These are phyloP conservation scores for Hydrolagus colliei DNA, from an alignment of 2,797 vertebrate genomes.

Conservation along the genomic window DNA sequence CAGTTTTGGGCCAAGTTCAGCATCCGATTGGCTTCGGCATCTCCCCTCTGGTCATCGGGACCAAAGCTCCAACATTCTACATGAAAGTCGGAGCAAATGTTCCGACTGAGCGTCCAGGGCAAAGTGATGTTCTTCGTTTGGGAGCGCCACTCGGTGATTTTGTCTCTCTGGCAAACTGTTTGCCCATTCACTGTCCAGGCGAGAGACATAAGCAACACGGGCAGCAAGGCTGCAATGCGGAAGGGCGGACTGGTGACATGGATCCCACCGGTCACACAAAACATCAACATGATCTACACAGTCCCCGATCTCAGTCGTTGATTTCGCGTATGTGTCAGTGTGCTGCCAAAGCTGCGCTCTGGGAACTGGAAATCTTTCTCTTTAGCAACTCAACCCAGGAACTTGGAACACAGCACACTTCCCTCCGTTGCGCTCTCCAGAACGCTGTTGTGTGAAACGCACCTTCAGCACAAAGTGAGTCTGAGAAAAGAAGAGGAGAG, in stretches of 20 bases:
- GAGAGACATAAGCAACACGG: background rate
- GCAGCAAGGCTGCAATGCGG: background rate
- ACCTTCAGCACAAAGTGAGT: background rate
- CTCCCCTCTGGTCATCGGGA: conserved; percentile 30
- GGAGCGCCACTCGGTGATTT: conserved; percentile 53
- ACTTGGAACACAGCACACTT: background rate
- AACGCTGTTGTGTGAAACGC: background rate
- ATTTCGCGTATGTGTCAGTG: background rate
- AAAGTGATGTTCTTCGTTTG: conserved; percentile 48
- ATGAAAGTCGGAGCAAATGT: conserved; percentile 51
- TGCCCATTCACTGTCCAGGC: conserved; percentile 43
- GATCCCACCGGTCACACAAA: background rate
- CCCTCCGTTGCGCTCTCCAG: background rate
- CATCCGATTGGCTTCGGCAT: conserved; percentile 34
- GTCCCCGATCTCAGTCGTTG: background rate
- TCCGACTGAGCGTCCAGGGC: conserved; percentile 64
- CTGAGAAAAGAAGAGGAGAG: background rate
- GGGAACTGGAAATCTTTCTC: background rate
- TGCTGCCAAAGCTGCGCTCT: background rate
- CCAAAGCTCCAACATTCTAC: conserved; percentile 59
- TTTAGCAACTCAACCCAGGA: background rate
- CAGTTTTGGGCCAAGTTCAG: conserved; percentile 65
- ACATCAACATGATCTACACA: background rate
- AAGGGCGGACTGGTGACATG: background rate
- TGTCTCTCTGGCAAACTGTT: conserved; percentile 49